Evolutionary conservation across 1,140 invertebrate genomes (phyloP).

Genomic region (Zelostemma sp.): DNA sequence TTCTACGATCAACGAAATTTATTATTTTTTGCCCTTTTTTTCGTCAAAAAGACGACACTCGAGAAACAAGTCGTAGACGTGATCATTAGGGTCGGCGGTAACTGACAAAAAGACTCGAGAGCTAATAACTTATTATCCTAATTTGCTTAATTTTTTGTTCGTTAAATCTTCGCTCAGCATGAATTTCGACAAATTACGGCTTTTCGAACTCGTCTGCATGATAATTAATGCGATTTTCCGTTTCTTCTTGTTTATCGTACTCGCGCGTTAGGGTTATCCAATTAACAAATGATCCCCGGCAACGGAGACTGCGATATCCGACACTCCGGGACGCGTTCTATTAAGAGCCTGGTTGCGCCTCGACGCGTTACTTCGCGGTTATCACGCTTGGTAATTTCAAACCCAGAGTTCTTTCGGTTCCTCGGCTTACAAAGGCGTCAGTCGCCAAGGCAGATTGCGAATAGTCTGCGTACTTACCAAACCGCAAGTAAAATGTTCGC

Average conservation of each 20-base stretch:
- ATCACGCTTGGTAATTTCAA: slow-evolving; percentile 48
- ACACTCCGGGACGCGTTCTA: slow-evolving; percentile 30
- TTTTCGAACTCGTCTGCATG: no score
- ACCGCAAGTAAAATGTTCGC: slow-evolving; percentile 3
- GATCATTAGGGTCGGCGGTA: no score
- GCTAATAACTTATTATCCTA: no score
- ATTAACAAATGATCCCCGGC: slow-evolving; percentile 38
- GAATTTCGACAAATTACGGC: no score
- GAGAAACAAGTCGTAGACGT: neutral
- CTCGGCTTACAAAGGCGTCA: slow-evolving; percentile 27
- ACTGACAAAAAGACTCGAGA: no score
- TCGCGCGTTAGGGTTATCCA: slow-evolving; percentile 22
- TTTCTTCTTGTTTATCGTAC: neutral
- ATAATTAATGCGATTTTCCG: no score
- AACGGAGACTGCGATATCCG: slow-evolving; percentile 30
- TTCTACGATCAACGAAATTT: no score
- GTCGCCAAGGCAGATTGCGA: slow-evolving; percentile 16
- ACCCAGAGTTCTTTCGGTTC: slow-evolving; percentile 29
- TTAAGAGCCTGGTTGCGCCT: slow-evolving; percentile 22
- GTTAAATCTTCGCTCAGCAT: neutral
- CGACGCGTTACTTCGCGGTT: slow-evolving; percentile 34
- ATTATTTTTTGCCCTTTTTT: neutral
- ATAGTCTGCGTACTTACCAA: slow-evolving; percentile 11
- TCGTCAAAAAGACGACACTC: neutral
- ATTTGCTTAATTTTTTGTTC: neutral